Conservation (phyloP, 2,888 invertebrate genomes). For the Polydrusus cervinus region DNA sequence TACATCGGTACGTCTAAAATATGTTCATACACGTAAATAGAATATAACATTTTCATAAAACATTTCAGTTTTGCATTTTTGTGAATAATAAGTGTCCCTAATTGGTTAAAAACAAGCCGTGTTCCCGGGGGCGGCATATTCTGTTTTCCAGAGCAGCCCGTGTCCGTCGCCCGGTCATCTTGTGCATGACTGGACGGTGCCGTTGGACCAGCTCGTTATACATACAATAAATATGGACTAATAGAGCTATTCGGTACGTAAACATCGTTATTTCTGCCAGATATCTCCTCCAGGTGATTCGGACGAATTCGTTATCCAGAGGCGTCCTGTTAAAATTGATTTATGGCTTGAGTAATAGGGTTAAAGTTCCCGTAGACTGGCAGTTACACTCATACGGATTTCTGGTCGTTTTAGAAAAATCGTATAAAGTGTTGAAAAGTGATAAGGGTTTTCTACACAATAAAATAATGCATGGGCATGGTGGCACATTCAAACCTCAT, state of each 20-base stretch:
- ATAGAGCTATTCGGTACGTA: conserved; percentile 69
- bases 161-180: conserved; percentile 44
- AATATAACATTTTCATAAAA: background rate
- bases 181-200: conserved; percentile 50
- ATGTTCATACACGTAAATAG: too few species aligned
- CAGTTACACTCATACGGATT: too few species aligned
- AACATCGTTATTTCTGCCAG: conserved; percentile 70
- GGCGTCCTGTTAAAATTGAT: conserved; percentile 20
- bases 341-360: conserved; percentile 1
- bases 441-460: too few species aligned
- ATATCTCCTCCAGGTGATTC: conserved; percentile 63
- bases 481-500: too few species aligned
- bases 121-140: conserved; percentile 41
- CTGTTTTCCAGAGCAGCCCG: conserved; percentile 36
- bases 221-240: conserved; percentile 70
- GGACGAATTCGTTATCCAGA: conserved; percentile 58
- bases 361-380: background rate
- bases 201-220: conserved; percentile 62
- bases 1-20: too few species aligned
- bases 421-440: too few species aligned
- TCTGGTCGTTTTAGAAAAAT: too few species aligned
- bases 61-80: conserved; percentile 39
- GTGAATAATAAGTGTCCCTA: conserved; percentile 47
- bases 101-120: conserved; percentile 48
- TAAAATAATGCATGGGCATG: too few species aligned